These are phyloP conservation scores for Itoplectis maculator DNA, from an alignment of 2,888 invertebrate genomes.

Conservation along the genomic window DNA sequence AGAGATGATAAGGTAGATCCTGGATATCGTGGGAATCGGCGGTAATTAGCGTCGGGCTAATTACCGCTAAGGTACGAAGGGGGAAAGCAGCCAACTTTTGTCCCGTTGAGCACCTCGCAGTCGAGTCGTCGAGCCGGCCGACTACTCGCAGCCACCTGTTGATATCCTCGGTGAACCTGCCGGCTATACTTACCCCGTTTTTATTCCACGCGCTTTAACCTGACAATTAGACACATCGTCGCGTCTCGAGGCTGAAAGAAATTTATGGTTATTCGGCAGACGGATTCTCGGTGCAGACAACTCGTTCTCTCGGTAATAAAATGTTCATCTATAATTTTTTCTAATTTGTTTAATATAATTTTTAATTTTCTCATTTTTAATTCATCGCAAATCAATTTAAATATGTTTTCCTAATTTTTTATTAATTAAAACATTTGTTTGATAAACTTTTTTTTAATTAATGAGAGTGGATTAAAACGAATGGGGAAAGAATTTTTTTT, in stretches of 20 bases:
- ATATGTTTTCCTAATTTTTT: no score
- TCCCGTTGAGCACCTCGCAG: neutral
- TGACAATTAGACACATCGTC: neutral
- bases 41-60: constrained; percentile 20
- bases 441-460: no score
- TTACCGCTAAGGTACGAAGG: constrained; percentile 2
- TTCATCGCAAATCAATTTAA: no score
- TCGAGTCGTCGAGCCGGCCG: constrained; percentile 10
- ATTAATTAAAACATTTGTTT: no score
- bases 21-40: constrained; percentile 14
- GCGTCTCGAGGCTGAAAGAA: neutral
- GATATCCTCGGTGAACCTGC: constrained; percentile 9
- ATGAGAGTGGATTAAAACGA: no score
- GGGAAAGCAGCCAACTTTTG: neutral
- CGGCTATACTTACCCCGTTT: neutral
- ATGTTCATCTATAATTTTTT: neutral
- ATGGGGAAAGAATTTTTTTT: no score
- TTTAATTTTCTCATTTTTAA: no score
- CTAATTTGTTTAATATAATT: no score
- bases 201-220: neutral
- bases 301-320: neutral
- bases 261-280: neutral
- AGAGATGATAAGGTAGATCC: neutral
- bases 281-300: constrained; percentile 28
- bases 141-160: constrained; percentile 44